Base-by-base conservation (phyloP, 2,888 invertebrate genomes). In the Thera obeliscata region DNA sequence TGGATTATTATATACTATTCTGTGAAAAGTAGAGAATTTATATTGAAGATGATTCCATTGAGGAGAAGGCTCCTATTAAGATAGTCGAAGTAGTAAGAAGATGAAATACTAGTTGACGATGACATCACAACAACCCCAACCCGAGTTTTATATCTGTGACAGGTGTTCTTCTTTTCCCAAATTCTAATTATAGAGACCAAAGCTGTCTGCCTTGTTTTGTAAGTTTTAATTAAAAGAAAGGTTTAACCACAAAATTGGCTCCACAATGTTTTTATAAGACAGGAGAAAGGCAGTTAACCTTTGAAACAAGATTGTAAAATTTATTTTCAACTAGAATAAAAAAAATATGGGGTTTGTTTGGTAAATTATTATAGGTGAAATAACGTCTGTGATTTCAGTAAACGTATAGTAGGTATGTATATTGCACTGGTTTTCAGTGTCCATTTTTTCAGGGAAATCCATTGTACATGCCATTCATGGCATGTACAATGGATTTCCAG, bases 201-300 rank as follows among this genome's bases (percentile, higher is more conserved):
- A 41, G 59, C 41, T 57, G 38, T 41, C 56, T 46, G 22, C 55
- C 11, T 36, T 56, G 22, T 66, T 66, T 56, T 60, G 64, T 64
- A 46, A 58, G 38, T 61, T 66, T 66, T 66, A 66, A 66, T 66
- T 66, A 61, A 61, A 66, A 56, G 35, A 59, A 66, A 61, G 43
- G 41, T 12, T 54, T 11, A 52, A 36, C 61, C 38, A 57, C n/a
- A 56, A 62, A 65, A 66, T 61, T 61, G 57, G 22, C 33, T 61
- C 43, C 43, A 38, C 56, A 56, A 56, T 60, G 43, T 60, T 65
- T 57, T 61, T 60, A 59, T 58, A 55, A 65, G 61, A 66, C 66
- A 52, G 46, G 12, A 43, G 56, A 61, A 43, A 6, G 61, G 36
- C 55, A 38, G 60, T n/a, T 65, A 35, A 60, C 60, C 60, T 65